Percentiles rank a stretch among this genome's conserved stretches.
phyloP scores from a whole-genome alignment of 2,888 invertebrate species.

The Luperina testacea region DNA sequence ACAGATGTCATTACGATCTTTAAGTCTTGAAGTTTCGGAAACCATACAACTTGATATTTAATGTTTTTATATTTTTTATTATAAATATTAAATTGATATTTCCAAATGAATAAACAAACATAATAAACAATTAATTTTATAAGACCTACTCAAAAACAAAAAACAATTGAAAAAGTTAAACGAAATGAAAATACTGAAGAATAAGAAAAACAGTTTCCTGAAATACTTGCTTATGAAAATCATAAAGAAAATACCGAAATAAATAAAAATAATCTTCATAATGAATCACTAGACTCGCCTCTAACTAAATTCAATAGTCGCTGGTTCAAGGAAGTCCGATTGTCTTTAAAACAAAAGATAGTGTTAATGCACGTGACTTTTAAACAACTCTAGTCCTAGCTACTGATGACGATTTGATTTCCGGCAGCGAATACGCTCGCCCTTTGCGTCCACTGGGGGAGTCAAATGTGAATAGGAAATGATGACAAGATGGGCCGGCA shows the following conservation, averaged over 20 bases:
- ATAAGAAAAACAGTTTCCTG: not conserved
- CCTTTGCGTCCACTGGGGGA: not conserved
- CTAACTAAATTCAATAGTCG: constrained; percentile 41
- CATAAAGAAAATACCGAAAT: not conserved
- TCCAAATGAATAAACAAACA: not conserved
- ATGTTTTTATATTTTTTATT: not conserved
- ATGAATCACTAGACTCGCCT: constrained; percentile 48
- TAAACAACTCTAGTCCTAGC: constrained; percentile 30
- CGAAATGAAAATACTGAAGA: not conserved
- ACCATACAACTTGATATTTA: not conserved
- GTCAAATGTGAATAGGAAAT: not conserved
- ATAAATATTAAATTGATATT: not conserved
- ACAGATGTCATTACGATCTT: not conserved
- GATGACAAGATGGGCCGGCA: not conserved
- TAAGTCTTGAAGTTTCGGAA: not conserved
- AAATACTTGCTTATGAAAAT: constrained; percentile 1
- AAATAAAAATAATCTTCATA: constrained; percentile 30
- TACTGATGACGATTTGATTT: constrained; percentile 22
- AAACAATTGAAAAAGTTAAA: not conserved
- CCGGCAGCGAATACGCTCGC: not conserved
- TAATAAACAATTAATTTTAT: too few relatives aligned
- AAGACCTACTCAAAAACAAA: not conserved
- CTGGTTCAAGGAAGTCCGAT: constrained; percentile 55
- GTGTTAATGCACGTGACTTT: constrained; percentile 38
- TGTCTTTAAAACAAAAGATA: constrained; percentile 62